Evolutionary conservation across 1,140 invertebrate species (phyloP), one percentile per base, ranked within the genome.

Genomic region (Leptopilina clavipes): DNA sequence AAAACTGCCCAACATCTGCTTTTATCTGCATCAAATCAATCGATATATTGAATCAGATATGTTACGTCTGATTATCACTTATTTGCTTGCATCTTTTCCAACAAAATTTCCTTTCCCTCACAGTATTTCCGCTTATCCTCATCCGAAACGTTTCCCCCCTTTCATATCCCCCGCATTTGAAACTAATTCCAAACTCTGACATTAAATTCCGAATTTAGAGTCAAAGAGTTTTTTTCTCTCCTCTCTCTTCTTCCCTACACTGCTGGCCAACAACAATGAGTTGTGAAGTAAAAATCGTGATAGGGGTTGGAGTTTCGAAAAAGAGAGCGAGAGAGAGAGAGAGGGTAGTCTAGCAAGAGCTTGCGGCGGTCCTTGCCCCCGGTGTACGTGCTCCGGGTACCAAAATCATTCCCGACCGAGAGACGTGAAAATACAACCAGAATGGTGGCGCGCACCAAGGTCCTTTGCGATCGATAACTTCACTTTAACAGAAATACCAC

Each of bases 281-380:
- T 70, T 72, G 45, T 75, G 76, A 70, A 81, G 78, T 77, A 76
- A 79, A 65, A 70, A 59, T 74, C 56, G 54, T 52, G 65, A 56
- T 78, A 76, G 76, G 52, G 75, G 75, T 76, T 75, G 72, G 75
- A n/a, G 37, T 78, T 79, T 80, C n/a, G n/a, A 77, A 80, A 80
- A 80, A 79, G 74, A 72, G 56, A 71, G 17, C 73, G 70, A 37
- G 71, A 76, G 74, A 76, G 54, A 81, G 79, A 78, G 78, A 78
- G 80, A 81, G 71, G 71, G 76, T 78, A 77, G 79, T 77, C 76
- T 40, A 75, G 82, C 76, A 81, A 76, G 86, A 90, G 89, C 89
- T 90, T 90, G 89, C 88, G 88, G 88, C 89, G 89, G 89, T 90
- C 89, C 88, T 90, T 90, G 89, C 89, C 88, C 89, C 84, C 37